Evolutionary conservation across 2,797 vertebrate genomes (phyloP), one percentile per base, ranked within the genome.

Genomic region (Ceryle rudis): DNA sequence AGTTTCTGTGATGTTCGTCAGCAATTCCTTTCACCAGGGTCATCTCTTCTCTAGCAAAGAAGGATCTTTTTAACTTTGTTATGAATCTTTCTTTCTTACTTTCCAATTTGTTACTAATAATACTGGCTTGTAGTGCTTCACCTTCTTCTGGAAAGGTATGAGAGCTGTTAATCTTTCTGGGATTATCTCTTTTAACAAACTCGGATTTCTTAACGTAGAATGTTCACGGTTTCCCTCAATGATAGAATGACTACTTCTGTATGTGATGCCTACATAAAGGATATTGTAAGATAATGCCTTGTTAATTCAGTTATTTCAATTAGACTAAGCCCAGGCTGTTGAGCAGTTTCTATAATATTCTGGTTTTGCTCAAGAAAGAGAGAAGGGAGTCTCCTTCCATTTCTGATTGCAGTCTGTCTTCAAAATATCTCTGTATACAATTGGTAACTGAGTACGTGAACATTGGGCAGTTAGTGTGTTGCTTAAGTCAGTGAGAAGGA

Each of bases 391-490:
- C 42, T 74, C 2, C 4, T 66, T 64, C 33, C 7, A 25, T 61
- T 71, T 78, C 21, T 46, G 55, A 0, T 75, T 20, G 90, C 23
- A 15, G 12, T 18, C 21, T 74, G 6, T 67, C 37, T 78, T 66
- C 7, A 60, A 37, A 52, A 25, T 21, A 9, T 0, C 0, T 33
- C 31, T 14, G 5, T 61, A 1, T 10, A 1, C 15, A 11, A 14
- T 17, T 72, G 22, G 9, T 29, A 88, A 10, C 12, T 0, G 8
- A 33, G 10, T 44, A 1, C 28, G 28, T 26, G 42, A 66, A 28
- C 0, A 0, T 1, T 35, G 47, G 47, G 49, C 35, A 49, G 39
- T 25, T 47, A 6, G 20, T 83, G 44, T 17, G 14, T 19, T 70
- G 42, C 3, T 2, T 15, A 19, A 75, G 20, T 8, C 13, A 26